Evolutionary conservation across 2,888 invertebrate genomes (phyloP).

Genomic region (Prionchulus punctatus): DNA sequence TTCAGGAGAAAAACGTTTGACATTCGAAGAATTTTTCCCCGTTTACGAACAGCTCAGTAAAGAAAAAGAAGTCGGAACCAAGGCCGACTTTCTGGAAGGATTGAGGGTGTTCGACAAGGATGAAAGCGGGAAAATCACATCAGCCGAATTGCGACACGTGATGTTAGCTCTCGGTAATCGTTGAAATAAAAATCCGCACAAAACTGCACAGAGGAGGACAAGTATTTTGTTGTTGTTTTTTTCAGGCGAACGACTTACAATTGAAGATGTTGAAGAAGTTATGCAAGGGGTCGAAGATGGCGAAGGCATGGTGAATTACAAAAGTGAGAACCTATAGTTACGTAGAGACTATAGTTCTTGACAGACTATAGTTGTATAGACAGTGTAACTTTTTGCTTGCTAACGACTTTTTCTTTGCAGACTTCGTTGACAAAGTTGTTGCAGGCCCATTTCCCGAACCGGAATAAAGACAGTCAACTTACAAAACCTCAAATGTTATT

Average conservation of each 20-base stretch:
- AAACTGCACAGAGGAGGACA: neutral
- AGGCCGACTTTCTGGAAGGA: constrained; percentile 98
- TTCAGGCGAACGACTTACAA: constrained; percentile 37
- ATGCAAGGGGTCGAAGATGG: constrained; percentile 39
- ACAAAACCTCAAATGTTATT: too few species aligned
- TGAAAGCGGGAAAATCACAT: constrained; percentile 89
- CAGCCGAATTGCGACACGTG: constrained; percentile 90
- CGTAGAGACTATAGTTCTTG: too few species aligned
- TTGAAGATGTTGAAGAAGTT: constrained; percentile 38
- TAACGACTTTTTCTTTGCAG: constrained; percentile 46
- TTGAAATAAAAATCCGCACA: too few species aligned
- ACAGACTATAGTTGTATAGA: too few species aligned
- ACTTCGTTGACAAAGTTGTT: constrained; percentile 67
- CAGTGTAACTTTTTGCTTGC: too few species aligned
- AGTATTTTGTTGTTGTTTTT: constrained; percentile 5
- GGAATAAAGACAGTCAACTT: too few species aligned
- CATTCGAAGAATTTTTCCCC: constrained; percentile 93
- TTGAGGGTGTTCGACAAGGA: constrained; percentile 97
- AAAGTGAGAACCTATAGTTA: too few species aligned
- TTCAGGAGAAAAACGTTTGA: constrained; percentile 66
- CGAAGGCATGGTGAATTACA: constrained; percentile 42
- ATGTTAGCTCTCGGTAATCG: constrained; percentile 71
- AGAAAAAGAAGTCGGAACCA: constrained; percentile 93
- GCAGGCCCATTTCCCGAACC: constrained; percentile 38
- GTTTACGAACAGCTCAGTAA: constrained; percentile 88